Base-by-base conservation (phyloP, 2,888 invertebrate genomes). In the Liodrosophila aerea region DNA sequence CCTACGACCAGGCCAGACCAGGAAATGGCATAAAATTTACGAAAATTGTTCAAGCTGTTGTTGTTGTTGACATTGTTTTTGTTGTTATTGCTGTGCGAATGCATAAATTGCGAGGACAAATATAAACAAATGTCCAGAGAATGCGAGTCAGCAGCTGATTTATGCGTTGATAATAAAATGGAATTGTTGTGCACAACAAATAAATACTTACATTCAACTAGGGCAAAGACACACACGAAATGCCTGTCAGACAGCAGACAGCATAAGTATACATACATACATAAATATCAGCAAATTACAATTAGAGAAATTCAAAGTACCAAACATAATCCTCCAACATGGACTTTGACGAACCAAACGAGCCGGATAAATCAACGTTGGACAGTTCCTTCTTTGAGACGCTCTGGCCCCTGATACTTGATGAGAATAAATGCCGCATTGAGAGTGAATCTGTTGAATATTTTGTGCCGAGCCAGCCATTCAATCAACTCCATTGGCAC, bases 351-450 rank as follows among this genome's bases (percentile, higher is more conserved):
- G 11, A 16, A 18, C 27, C 22, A 22, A 7, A 3, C 7, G 39
- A 44, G 0, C 8, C 18, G 4, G 36, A 44, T 7, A 36, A 16
- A 9, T 12, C 13, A 7, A 8, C 86, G 1, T 4, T 82, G 62
- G 56, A 58, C 12, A 66, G 52, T 9, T 53, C 72, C 4, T 85
- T 87, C 50, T 84, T 86, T 12, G 83, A 88, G 4, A 59, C 67
- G 4, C 56, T 88, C 4, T 87, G 88, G 88, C 88, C 88, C 0
- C 44, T 76, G n/a, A 76, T 88, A 46, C 53, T 88, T 12, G 65
- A 86, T 0, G 69, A 78, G 3, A 86, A 85, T 45, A 27, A 54
- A 7, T 88, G 87, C 40, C 76, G 74, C 4, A 60, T 73, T 12
- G 41, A 54, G 13, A 78, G 69, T 34, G 50, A 65, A 13, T 31